phyloP scores from a whole-genome alignment of 2,113 vertebrate genomes.

The Talpa occidentalis region DNA sequence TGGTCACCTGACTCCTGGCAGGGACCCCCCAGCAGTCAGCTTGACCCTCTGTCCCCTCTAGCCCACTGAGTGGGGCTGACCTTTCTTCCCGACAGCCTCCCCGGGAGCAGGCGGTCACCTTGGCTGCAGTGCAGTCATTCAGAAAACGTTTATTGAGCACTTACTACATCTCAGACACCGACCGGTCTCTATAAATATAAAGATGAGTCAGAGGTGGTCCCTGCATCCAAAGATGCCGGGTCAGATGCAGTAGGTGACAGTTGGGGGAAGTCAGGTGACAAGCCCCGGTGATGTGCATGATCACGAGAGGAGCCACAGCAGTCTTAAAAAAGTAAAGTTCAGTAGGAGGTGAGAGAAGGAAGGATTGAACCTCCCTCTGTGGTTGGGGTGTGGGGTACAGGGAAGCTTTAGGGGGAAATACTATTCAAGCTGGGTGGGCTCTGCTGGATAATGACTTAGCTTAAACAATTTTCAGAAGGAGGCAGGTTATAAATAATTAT shows the following conservation, averaged over 20 bases:
- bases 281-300: neutral
- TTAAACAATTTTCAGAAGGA: constrained; percentile 51
- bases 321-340: neutral
- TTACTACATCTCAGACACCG: neutral
- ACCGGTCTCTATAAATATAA: neutral
- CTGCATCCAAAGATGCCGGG: neutral
- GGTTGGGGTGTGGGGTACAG: neutral
- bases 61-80: neutral
- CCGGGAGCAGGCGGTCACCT: neutral
- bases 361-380: neutral
- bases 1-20: neutral
- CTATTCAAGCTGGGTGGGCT: neutral
- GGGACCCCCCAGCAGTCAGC: neutral
- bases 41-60: neutral
- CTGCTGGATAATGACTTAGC: neutral
- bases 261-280: neutral
- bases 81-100: neutral
- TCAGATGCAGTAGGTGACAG: neutral
- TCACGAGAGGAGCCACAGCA: neutral
- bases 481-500: constrained; percentile 38
- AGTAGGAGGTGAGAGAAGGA: neutral
- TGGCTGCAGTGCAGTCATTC: neutral
- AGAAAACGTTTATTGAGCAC: neutral
- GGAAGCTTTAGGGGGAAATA: neutral
- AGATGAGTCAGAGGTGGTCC: neutral